Base-by-base conservation (phyloP, 2,888 invertebrate genomes). In the Calameuta idolon region DNA sequence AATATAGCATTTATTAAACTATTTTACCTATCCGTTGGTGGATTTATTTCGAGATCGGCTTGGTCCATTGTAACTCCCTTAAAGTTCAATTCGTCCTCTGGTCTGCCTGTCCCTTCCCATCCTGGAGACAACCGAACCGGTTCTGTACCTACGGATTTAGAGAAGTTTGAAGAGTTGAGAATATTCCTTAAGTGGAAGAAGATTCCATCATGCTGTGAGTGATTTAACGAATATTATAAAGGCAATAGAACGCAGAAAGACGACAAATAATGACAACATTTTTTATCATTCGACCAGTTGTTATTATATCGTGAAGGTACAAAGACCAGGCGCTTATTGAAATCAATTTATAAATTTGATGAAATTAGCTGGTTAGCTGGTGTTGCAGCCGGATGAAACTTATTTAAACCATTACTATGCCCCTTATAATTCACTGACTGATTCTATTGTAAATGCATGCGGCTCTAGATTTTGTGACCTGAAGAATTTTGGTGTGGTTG, bases 91-190 rank as follows among this genome's bases (percentile, higher is more conserved):
- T 96, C 96, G 92, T 97, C 96, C 91, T 96, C 96, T 77, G 96
- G 95, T 87, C 96, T 93, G 92, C 96, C 96, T 84, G 95, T 95
- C 81, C 96, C 97, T 92, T 97, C 97, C 96, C 97, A 97, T 78
- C 97, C 96, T 15, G 97, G 97, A 77, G 97, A 97, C 81, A 97
- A 93, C 85, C 95, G 95, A 81, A 97, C 97, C 75, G 97, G 97
- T 92, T 96, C 96, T 85, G 94, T 92, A 84, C 93, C 93, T 84
- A 94, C 76, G 73, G 31, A 76, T 75, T 75, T 30, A 11, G 35
- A 69, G 68, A 1, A 74, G 3, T 74, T 55, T 55, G 5, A 15
- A 55, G 55, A 55, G 23, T 0, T 55, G 55, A 55, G 55, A 55
- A 55, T 55, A 55, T 55, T 55, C 55, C 55, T 15, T 55, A 55